phyloP scores from a whole-genome alignment of 2,113 vertebrate species.

The Oncorhynchus keta region DNA sequence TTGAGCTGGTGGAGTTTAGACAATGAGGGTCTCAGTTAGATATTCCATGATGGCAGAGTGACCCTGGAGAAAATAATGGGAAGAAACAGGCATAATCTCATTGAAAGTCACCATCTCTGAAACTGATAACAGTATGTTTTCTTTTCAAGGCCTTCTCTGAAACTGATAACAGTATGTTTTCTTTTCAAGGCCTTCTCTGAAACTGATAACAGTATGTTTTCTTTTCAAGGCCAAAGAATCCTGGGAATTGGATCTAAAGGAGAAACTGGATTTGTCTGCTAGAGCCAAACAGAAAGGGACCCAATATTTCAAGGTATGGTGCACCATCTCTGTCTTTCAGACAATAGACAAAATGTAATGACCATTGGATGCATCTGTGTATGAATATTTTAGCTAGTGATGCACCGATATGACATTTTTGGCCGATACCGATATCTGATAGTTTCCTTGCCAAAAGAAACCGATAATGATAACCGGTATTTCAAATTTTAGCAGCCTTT shows the following conservation, averaged over 20 bases:
- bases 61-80: too few species aligned
- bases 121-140: too few species aligned
- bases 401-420: too few species aligned
- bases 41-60: not conserved
- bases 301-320: constrained; percentile 87
- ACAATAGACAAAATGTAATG: not conserved
- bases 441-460: too few species aligned
- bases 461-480: too few species aligned
- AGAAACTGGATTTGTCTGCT: constrained; percentile 85
- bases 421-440: too few species aligned
- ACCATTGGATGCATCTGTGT: too few species aligned
- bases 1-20: not conserved
- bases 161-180: not conserved
- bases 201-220: not conserved
- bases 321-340: not conserved
- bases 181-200: constrained; percentile 72
- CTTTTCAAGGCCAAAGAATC: constrained; percentile 87
- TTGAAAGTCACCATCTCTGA: too few species aligned
- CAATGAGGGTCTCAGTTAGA: not conserved
- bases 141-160: constrained; percentile 4
- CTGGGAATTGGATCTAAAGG: constrained; percentile 95
- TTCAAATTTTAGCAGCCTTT: too few species aligned
- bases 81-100: too few species aligned
- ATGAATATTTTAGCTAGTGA: too few species aligned
- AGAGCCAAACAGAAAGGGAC: constrained; percentile 92